Evolutionary conservation across 2,797 vertebrate species (phyloP), one percentile per base, ranked within the genome.

Genomic region (Phalanger gymnotis): DNA sequence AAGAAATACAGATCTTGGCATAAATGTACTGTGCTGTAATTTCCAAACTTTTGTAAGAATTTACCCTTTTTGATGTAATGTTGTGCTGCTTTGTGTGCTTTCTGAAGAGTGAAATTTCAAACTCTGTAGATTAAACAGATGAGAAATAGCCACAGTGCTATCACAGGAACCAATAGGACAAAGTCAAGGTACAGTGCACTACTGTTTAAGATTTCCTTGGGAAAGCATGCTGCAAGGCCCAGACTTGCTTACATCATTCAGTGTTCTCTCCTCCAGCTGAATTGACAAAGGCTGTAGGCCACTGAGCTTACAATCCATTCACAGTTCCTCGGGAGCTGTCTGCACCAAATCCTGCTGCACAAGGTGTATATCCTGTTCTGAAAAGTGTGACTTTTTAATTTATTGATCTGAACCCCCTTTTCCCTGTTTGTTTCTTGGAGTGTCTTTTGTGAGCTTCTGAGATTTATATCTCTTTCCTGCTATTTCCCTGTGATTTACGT

Each of bases 21-120:
- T 53, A 91, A 58, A 34, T 30, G 5, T 91, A n/a, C 40, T 95
- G 89, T 94, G 58, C 93, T 87, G 73, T 51, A 47, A 81, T 81
- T 81, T 81, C 66, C 66, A 81, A 51, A 51, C 73, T 89, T 57
- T 95, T 94, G 95, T 81, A 91, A 90, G 93, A 96, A 58, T 0
- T 56, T 91, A 54, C 47, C 53, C 51, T 96, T 94, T 94, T 34
- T 93, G 66, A 90, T 57, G 93, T 87, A 92, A 40, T 96, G 0
- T 92, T 97, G 52, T 31, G 91, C 95, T 95, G 47, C 73, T 90
- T 97, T 97, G 96, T 92, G 93, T 52, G 90, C 57, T 27, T 97
- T 90, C 95, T 90, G 95, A 96, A 90, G 53, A 89, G 53, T 87
- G 93, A 16, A 73, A 96, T 97, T 56, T 95, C 91, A 97, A 97